phyloP scores from a whole-genome alignment of 2,113 vertebrate genomes.

The Hydropotes inermis region DNA sequence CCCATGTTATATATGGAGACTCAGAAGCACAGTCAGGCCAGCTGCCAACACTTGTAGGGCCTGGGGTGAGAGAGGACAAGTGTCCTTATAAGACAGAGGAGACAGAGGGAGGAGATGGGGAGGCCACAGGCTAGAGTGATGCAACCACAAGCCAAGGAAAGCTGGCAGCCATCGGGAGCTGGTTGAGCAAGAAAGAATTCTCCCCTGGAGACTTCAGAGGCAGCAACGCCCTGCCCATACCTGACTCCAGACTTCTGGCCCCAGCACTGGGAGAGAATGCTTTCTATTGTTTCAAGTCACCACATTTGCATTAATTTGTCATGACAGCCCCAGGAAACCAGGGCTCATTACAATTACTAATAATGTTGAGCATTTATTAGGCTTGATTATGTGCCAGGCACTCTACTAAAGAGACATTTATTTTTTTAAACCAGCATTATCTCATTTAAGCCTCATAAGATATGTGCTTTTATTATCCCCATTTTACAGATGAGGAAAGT shows the following conservation, averaged over 20 bases:
- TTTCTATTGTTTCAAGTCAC: neutral
- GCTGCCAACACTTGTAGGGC: neutral
- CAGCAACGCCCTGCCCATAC: fast-evolving
- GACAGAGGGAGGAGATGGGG: neutral
- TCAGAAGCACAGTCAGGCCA: neutral
- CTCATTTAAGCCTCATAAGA: neutral
- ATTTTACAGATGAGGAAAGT: neutral
- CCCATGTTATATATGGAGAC: neutral
- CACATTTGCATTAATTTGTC: neutral
- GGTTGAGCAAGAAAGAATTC: neutral
- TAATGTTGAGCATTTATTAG: neutral
- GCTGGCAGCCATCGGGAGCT: neutral
- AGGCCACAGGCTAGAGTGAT: neutral
- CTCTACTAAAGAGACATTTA: neutral
- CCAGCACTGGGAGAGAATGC: neutral
- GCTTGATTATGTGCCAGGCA: neutral
- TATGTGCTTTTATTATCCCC: neutral
- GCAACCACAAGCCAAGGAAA: neutral
- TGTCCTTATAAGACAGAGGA: neutral
- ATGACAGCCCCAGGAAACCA: neutral
- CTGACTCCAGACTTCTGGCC: neutral
- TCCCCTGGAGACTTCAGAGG: neutral
- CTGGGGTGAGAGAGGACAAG: neutral
- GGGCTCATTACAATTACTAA: neutral
- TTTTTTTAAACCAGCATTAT: neutral